Evolutionary conservation across 2,888 invertebrate species (phyloP), one percentile per base, ranked within the genome.

Genomic region (Lacanobia oleracea): DNA sequence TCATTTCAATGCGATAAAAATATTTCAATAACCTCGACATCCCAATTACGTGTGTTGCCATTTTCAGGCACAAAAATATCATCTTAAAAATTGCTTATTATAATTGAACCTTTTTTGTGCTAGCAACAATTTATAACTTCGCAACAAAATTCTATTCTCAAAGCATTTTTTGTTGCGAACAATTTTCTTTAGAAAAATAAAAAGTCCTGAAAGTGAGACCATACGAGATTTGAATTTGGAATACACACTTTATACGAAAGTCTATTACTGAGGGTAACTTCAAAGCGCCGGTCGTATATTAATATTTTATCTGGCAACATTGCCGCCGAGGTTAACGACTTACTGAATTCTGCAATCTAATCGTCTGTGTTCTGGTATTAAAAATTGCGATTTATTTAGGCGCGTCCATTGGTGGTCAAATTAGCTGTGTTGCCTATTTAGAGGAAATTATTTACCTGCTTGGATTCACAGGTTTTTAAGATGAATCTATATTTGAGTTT

Each of bases 281-380:
- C 88, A 87, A 88, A 89, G 85, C 77, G 72, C 33, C 72, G 77
- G 70, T 86, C 80, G 83, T 79, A 81, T 85, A 88, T 88, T 85
- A 86, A 84, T 88, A 89, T 89, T 88, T 87, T 79, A 88, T 85
- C 82, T 79, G 76, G 81, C 83, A 88, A 85, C 85, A 84, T 77
- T 62, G 82, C 81, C 75, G 45, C 78, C 40, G 81, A 77, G 85
- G 81, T 84, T 73, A 87, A 88, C 82, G 83, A 84, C 84, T 84
- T 81, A 67, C 79, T 83, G 81, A 82, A 85, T 86, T 81, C 79
- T 78, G 76, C 72, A 83, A 79, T 79, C 57, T 83, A 77, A 82
- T 85, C 67, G 73, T 67, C 73, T 77, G 56, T 70, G 67, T 67
- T 63, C 56, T 45, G 63, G 63, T 67, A 72, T 77, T 54, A 70